Evolutionary conservation across 2,113 vertebrate species (phyloP), one percentile per base, ranked within the genome.

Genomic region (Stigmatopora argus): DNA sequence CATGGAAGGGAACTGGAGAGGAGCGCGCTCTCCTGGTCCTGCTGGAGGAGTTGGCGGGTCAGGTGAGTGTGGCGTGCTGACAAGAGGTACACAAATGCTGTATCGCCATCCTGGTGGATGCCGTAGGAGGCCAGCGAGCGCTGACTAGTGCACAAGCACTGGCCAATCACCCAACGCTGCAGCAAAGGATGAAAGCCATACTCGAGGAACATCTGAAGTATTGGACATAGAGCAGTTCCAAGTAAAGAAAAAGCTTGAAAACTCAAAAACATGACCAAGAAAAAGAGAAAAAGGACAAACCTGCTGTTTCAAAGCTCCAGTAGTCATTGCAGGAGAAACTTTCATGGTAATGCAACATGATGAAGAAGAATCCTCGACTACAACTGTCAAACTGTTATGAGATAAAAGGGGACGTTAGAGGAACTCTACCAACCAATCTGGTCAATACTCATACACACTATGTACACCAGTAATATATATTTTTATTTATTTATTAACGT

Each of bases 91-190:
- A 98, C 89, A 73, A 93, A 97, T 1, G 94, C 94, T 0, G 91
- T 89, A 81, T 96, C 94, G 0, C 94, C 91, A 0, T 95, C 88
- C 56, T 83, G 82, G 19, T 62, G 87, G 12, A 95, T 76, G 5
- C 96, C 95, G 0, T 97, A 97, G 0, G 94, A 96, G 11, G 84
- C 88, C 0, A 98, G 81, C 2, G 93, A 92, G 3, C 93, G 87
- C 12, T 91, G 89, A 0, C 96, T 92, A 0, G 76, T 57, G 18
- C 94, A 96, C 15, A 98, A 81, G 75, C 92, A 92, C 80, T 92
- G 92, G 45, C 94, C 94, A 0, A 98, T 94, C 68, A 97, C 91
- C 95, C 96, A 97, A 75, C 94, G 90, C 89, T 98, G 96, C 35
- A 97, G 93, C 0, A 89, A 80, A 0, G 95, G 94, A 48, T 95